These are phyloP conservation scores for Nannobrachium achirus DNA, from an alignment of 2,113 vertebrate species.

Conservation along the genomic window DNA sequence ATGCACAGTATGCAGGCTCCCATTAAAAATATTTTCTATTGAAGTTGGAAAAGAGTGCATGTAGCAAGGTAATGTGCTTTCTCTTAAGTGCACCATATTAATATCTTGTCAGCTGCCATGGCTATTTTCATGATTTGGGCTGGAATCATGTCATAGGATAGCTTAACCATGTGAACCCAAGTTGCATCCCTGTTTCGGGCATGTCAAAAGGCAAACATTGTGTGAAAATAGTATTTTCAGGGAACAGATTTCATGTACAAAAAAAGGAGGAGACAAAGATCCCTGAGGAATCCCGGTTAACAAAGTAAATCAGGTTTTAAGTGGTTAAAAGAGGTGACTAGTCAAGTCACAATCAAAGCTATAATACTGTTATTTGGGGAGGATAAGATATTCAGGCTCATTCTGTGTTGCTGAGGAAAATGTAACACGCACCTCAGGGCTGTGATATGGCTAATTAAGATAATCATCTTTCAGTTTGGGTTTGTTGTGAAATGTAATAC, in stretches of 20 bases:
- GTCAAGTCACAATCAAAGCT: conserved; percentile 41
- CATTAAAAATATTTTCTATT: not conserved
- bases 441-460: conserved; percentile 59
- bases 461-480: conserved; percentile 43
- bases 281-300: too few species aligned
- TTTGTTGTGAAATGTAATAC: conserved; percentile 22
- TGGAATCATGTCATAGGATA: too few species aligned
- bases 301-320: too few species aligned
- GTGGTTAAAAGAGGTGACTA: conserved; percentile 32
- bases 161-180: too few species aligned
- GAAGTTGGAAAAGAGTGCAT: conserved; percentile 1
- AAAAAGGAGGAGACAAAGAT: too few species aligned
- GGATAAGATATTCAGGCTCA: conserved; percentile 16
- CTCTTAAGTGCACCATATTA: conserved; percentile 23
- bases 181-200: too few species aligned
- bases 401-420: conserved; percentile 29
- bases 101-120: conserved; percentile 20
- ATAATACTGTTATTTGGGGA: conserved; percentile 7
- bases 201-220: too few species aligned
- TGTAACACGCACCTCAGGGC: conserved; percentile 32
- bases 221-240: too few species aligned
- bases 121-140: conserved; percentile 27
- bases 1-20: too few species aligned
- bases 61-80: conserved; percentile 22
- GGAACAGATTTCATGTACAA: too few species aligned